These are phyloP conservation scores for Mycetomoellerius zeteki DNA, from an alignment of 1,140 invertebrate genomes.

Conservation along the genomic window DNA sequence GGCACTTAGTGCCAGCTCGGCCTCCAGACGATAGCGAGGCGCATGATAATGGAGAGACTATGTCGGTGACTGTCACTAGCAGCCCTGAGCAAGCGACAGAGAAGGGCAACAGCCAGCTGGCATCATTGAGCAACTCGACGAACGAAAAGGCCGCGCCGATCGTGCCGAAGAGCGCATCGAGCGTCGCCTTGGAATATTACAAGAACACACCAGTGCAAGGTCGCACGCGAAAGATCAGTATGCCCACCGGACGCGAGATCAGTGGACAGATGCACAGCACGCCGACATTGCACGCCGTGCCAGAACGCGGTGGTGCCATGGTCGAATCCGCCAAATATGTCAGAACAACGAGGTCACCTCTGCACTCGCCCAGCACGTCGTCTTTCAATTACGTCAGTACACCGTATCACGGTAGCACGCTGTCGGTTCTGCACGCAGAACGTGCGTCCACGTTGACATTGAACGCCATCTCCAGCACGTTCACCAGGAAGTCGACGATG, in stretches of 20 bases:
- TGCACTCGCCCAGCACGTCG: conserved; percentile 91
- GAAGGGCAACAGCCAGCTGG: conserved; percentile 69
- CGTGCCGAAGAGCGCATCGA: conserved; percentile 87
- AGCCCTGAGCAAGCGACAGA: conserved; percentile 73
- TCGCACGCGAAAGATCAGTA: conserved; percentile 87
- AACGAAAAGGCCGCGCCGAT: conserved; percentile 75
- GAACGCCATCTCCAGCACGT: conserved; percentile 89
- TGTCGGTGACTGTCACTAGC: conserved; percentile 66
- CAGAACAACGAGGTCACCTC: conserved; percentile 85
- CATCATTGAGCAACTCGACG: conserved; percentile 49
- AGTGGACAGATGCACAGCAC: conserved; percentile 88
- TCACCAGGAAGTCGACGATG: conserved; percentile 81
- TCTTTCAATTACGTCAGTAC: conserved; percentile 94
- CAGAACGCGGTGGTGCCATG: conserved; percentile 84
- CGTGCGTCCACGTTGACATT: conserved; percentile 92
- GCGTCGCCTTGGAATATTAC: conserved; percentile 87
- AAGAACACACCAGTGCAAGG: conserved; percentile 83
- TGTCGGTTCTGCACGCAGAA: conserved; percentile 92
- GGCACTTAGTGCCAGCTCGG: conserved; percentile 89
- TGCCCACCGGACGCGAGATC: conserved; percentile 86
- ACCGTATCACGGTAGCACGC: conserved; percentile 93
- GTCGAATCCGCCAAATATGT: conserved; percentile 77
- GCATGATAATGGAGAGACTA: conserved; percentile 62
- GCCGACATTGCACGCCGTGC: conserved; percentile 88
- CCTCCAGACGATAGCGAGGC: conserved; percentile 56